Evolutionary conservation across 2,113 vertebrate genomes (phyloP).

Genomic region (Antigone vipio): DNA sequence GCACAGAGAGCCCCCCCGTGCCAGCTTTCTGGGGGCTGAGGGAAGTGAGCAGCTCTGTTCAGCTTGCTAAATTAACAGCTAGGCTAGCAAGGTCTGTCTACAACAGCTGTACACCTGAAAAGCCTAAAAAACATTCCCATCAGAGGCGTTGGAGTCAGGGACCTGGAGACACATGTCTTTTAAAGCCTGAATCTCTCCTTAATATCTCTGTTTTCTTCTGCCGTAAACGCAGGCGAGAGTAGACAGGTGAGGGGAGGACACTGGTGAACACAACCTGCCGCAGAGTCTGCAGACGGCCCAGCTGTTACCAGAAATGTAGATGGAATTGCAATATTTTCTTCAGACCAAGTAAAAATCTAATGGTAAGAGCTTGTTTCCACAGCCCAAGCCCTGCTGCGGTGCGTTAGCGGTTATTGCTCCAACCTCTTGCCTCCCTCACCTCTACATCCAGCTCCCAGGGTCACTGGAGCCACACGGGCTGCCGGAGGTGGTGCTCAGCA

Average conservation of each 20-base stretch:
- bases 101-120: not conserved
- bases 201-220: not conserved
- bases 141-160: not conserved
- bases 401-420: not conserved
- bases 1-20: not conserved
- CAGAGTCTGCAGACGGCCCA: not conserved
- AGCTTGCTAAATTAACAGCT: not conserved
- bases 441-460: not conserved
- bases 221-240: not conserved
- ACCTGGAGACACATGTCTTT: not conserved
- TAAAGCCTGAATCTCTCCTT: not conserved
- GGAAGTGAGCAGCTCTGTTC: not conserved
- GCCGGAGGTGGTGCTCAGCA: not conserved
- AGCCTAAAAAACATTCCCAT: not conserved
- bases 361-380: not conserved
- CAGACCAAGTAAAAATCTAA: not conserved
- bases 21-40: not conserved
- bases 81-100: not conserved
- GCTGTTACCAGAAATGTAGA: not conserved
- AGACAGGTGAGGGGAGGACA: not conserved
- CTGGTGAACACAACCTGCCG: not conserved
- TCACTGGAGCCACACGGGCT: not conserved
- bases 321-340: not conserved
- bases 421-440: not conserved
- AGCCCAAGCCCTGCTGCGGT: not conserved